Conservation (phyloP, 2,797 vertebrate species). For the Tenualosa ilisha region DNA sequence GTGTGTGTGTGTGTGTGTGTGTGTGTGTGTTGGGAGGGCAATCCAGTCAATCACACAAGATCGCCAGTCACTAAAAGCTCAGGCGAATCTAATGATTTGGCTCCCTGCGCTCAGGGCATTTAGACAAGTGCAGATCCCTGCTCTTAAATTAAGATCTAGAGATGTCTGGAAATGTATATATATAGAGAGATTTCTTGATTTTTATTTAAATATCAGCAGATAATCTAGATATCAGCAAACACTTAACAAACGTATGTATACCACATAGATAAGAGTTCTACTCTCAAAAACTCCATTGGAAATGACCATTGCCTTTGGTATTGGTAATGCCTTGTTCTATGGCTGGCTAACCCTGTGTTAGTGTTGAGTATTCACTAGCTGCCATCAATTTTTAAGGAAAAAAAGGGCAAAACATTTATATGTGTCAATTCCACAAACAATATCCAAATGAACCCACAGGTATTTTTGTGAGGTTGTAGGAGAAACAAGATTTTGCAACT, state of each 20-base stretch:
- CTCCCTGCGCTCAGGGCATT: neutral
- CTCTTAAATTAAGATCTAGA: neutral
- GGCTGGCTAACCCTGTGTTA: too few species aligned
- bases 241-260: too few species aligned
- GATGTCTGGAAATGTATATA: neutral
- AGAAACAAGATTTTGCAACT: neutral
- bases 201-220: too few species aligned
- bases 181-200: too few species aligned
- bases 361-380: too few species aligned
- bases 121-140: neutral
- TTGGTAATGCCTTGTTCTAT: neutral
- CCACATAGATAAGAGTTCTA: too few species aligned
- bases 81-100: neutral
- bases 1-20: neutral
- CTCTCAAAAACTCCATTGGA: neutral
- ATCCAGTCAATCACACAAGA: neutral
- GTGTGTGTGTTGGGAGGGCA: neutral
- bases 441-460: too few species aligned
- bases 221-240: neutral
- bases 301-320: neutral
- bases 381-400: too few species aligned
- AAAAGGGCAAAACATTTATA: too few species aligned
- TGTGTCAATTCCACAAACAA: too few species aligned
- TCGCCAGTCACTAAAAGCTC: slow-evolving; percentile 4
- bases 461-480: too few species aligned